These are phyloP conservation scores for Eugnorisma glareosa DNA, from an alignment of 2,888 invertebrate species.

Conservation along the genomic window DNA sequence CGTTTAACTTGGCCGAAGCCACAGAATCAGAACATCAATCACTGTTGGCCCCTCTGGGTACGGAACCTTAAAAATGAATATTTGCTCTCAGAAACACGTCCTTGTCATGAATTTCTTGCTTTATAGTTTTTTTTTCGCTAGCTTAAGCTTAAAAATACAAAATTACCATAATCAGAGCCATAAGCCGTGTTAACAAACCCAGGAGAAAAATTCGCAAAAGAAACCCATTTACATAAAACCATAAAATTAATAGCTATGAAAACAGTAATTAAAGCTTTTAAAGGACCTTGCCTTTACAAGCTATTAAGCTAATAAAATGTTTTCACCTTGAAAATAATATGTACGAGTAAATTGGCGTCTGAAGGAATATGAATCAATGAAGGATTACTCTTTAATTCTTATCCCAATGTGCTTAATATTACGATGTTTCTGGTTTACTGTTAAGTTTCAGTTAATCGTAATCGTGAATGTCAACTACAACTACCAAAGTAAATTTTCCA, in stretches of 20 bases:
- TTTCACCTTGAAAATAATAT: neutral
- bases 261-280: neutral
- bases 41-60: too few species aligned
- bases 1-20: too few species aligned
- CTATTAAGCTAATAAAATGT: neutral
- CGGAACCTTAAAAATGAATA: too few species aligned
- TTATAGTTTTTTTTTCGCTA: neutral
- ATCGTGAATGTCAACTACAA: too few species aligned
- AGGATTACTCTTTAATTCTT: neutral
- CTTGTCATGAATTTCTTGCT: too few species aligned
- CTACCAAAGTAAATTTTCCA: too few species aligned
- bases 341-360: neutral
- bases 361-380: neutral
- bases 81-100: too few species aligned
- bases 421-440: neutral
- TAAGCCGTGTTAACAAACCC: neutral
- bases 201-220: neutral
- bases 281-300: neutral
- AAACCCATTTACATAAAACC: neutral
- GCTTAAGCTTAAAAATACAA: neutral
- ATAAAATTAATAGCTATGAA: conserved; percentile 9
- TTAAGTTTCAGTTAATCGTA: too few species aligned
- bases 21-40: neutral
- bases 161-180: neutral
- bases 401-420: neutral